Conservation (phyloP, 2,113 vertebrate genomes). For the Barbus barbus region DNA sequence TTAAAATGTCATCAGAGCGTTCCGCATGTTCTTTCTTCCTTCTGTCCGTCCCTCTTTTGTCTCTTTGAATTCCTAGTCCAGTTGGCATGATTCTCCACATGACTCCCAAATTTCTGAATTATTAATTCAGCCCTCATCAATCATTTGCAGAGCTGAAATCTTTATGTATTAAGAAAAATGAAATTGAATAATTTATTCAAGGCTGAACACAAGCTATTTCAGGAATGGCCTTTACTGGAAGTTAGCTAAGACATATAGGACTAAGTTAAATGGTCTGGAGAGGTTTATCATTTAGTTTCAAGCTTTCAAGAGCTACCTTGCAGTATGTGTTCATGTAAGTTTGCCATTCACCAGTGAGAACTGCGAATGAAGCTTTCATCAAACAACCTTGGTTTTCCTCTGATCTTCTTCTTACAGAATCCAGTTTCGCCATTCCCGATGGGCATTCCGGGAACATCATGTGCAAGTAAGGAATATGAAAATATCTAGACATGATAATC, state of each 20-base stretch:
- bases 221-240: conserved; percentile 53
- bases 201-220: conserved; percentile 70
- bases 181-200: conserved; percentile 78
- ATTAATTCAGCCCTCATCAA: conserved; percentile 75
- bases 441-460: neutral
- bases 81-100: conserved; percentile 64
- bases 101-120: conserved; percentile 68
- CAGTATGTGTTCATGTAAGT: neutral
- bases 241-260: conserved; percentile 12
- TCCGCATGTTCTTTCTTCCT: neutral
- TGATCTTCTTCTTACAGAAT: neutral
- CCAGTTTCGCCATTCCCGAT: neutral
- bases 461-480: neutral
- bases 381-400: neutral
- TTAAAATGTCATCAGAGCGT: neutral
- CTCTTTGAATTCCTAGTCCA: conserved; percentile 63
- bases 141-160: conserved; percentile 64
- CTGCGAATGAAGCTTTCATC: neutral
- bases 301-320: neutral
- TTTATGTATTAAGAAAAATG: conserved; percentile 62
- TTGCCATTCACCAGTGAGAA: neutral
- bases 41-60: conserved; percentile 53
- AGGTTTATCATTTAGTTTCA: neutral
- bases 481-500: neutral
- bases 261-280: conserved; percentile 57